Percentiles rank a stretch among this genome's conserved stretches.
These are phyloP conservation scores for Nanorana parkeri DNA, from an alignment of 2,113 vertebrate species.

Conservation along the genomic window DNA sequence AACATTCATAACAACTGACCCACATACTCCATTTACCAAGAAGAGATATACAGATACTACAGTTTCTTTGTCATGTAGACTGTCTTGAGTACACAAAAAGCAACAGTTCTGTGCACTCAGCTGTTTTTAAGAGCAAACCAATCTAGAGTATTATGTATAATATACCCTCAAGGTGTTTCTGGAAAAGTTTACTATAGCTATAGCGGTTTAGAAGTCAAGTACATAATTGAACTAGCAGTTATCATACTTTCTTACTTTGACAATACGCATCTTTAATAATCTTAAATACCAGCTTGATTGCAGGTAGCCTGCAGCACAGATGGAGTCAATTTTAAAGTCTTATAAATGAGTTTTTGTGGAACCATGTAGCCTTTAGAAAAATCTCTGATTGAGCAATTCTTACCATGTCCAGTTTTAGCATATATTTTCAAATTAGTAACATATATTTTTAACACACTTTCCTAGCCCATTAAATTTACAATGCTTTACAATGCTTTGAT, in stretches of 20 bases:
- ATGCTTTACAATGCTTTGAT: background rate
- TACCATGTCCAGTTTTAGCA: background rate
- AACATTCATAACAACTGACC: too few relatives aligned
- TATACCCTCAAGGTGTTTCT: constrained; percentile 36
- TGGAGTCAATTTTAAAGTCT: constrained; percentile 38
- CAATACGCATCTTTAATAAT: constrained; percentile 33
- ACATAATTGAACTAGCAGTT: constrained; percentile 46
- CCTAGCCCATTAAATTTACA: background rate
- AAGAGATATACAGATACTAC: too few relatives aligned
- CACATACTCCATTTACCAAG: too few relatives aligned
- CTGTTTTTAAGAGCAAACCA: background rate
- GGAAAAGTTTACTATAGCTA: constrained; percentile 37
- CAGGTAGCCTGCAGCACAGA: constrained; percentile 33
- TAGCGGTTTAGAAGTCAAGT: constrained; percentile 43
- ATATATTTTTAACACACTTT: background rate
- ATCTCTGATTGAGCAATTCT: background rate
- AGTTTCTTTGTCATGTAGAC: background rate
- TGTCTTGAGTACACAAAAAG: background rate
- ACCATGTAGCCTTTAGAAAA: background rate
- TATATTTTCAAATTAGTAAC: background rate
- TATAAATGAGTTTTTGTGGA: constrained; percentile 10
- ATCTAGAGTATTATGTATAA: background rate
- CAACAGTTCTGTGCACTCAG: background rate
- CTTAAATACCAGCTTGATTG: constrained; percentile 45
- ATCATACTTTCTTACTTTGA: constrained; percentile 50